These are phyloP conservation scores for Melopsittacus undulatus DNA, from an alignment of 2,797 vertebrate genomes.

Conservation along the genomic window DNA sequence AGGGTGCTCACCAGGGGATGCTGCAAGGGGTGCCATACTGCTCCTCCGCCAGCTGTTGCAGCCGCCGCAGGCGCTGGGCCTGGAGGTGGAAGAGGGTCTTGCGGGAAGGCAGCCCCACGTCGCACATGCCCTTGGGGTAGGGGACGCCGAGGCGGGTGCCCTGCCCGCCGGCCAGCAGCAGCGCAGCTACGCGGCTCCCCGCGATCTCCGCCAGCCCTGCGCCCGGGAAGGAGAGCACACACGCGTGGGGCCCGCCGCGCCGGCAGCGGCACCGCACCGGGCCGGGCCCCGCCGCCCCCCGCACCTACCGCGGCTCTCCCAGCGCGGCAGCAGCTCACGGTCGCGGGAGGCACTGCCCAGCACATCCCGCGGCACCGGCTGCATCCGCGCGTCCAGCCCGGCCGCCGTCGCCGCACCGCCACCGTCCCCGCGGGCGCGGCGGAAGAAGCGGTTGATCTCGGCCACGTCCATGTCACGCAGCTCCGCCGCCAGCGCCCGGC, in stretches of 20 bases:
- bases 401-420: slow-evolving; percentile 68
- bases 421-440: slow-evolving; percentile 78
- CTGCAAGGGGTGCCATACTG: slow-evolving; percentile 80
- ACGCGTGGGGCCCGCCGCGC: neutral
- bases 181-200: slow-evolving; percentile 85
- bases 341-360: slow-evolving; percentile 91
- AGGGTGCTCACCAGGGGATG: slow-evolving; percentile 89
- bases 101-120: slow-evolving; percentile 91
- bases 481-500: slow-evolving; percentile 73
- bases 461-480: slow-evolving; percentile 84
- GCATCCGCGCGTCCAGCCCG: slow-evolving; percentile 87
- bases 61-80: slow-evolving; percentile 90
- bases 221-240: neutral
- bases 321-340: slow-evolving; percentile 79
- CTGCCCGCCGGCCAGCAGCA: slow-evolving; percentile 93
- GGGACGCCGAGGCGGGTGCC: slow-evolving; percentile 93
- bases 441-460: slow-evolving; percentile 87
- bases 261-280: neutral
- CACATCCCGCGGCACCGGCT: slow-evolving; percentile 88
- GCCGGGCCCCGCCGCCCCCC: neutral
- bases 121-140: slow-evolving; percentile 97
- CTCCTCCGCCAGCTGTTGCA: slow-evolving; percentile 88
- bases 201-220: slow-evolving; percentile 56
- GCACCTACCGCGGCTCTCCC: slow-evolving; percentile 87
- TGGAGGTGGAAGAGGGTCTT: slow-evolving; percentile 99